Evolutionary conservation across 2,113 vertebrate genomes (phyloP).

Genomic region (Hydropotes inermis): DNA sequence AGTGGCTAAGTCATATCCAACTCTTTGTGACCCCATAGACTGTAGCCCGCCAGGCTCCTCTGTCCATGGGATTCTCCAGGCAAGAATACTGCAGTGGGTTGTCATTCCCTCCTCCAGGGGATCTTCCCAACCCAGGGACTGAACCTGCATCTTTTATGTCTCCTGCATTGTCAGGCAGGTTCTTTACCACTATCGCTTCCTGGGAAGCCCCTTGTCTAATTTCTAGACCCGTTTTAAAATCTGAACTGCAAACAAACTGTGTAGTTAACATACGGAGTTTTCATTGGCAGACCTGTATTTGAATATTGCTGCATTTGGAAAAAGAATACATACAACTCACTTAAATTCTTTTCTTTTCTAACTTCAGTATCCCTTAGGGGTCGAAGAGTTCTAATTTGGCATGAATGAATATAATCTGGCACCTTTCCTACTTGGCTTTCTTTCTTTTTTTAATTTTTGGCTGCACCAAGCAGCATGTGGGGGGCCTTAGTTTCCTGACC

Average conservation of each 20-base stretch:
- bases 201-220: background rate
- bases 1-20: background rate
- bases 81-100: background rate
- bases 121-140: background rate
- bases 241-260: background rate
- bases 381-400: background rate
- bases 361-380: background rate
- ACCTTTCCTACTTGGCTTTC: background rate
- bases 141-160: accelerated
- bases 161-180: background rate
- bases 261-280: background rate
- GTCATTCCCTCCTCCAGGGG: background rate
- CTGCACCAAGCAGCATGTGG: background rate
- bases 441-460: background rate
- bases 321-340: background rate
- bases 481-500: background rate
- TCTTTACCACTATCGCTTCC: background rate
- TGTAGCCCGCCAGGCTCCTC: background rate
- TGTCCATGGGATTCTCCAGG: background rate
- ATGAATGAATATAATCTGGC: background rate
- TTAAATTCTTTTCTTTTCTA: background rate
- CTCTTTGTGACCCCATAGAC: background rate
- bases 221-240: background rate
- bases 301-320: background rate
- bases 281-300: background rate